Percentiles rank a stretch among this genome's conserved stretches.
Evolutionary conservation across 2,888 invertebrate species (phyloP).

Genomic region (Calameuta idolon): DNA sequence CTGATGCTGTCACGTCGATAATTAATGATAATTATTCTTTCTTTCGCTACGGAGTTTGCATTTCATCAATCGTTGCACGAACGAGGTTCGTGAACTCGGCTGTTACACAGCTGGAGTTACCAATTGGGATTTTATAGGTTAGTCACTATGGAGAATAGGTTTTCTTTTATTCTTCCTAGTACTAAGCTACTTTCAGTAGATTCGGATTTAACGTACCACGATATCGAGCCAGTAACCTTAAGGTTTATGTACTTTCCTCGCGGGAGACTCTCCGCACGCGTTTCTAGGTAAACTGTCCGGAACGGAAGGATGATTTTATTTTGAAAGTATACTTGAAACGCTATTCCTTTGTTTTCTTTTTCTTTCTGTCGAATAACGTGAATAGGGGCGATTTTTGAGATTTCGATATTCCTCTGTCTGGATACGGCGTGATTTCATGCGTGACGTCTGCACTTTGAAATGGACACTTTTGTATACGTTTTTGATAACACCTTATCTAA

Average conservation of each 20-base stretch:
- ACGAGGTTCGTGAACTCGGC: neutral
- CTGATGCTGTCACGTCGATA: slow-evolving; percentile 30
- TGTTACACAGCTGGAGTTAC: neutral
- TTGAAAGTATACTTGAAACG: neutral
- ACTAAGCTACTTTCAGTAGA: neutral
- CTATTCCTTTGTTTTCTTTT: neutral
- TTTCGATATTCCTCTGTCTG: neutral
- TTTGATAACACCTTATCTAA: neutral
- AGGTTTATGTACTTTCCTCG: neutral
- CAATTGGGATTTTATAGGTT: neutral
- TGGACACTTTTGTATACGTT: neutral
- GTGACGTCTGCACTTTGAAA: neutral
- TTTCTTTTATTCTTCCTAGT: neutral
- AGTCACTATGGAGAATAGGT: neutral
- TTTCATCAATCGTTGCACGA: neutral
- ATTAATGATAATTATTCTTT: slow-evolving; percentile 11
- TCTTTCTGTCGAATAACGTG: neutral
- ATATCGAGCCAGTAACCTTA: neutral
- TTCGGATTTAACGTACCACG: neutral
- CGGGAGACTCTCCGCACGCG: neutral
- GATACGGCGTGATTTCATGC: neutral
- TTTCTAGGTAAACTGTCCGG: neutral
- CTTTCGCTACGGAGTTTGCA: slow-evolving; percentile 1
- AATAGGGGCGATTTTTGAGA: neutral
- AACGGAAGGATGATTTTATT: neutral